Percentiles rank a stretch among this genome's conserved stretches.
These are phyloP conservation scores for Lamellibrachia columna DNA, from an alignment of 2,888 invertebrate species.

Conservation along the genomic window DNA sequence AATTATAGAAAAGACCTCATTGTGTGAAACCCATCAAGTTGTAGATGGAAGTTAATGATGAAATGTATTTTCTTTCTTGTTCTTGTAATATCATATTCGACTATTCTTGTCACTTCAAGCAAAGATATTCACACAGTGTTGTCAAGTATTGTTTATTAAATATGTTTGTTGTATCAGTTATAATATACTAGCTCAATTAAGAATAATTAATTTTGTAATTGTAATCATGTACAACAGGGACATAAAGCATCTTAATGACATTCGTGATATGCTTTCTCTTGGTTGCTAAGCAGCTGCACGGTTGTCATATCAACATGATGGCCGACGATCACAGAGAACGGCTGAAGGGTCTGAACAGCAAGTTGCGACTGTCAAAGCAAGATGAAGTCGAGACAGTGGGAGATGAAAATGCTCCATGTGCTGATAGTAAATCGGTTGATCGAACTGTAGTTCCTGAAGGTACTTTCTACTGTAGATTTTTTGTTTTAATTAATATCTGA, in stretches of 20 bases:
- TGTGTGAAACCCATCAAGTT: not conserved
- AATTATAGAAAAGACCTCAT: not conserved
- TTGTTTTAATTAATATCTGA: not conserved
- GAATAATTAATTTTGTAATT: not conserved
- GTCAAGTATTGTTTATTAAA: not conserved
- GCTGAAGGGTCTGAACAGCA: constrained; percentile 41
- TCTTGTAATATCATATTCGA: not conserved
- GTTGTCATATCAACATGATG: constrained; percentile 18
- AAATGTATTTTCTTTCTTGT: not conserved
- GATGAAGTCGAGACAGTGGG: constrained; percentile 62
- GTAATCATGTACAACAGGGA: not conserved
- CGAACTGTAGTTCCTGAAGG: constrained; percentile 49
- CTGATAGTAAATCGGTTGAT: constrained; percentile 57
- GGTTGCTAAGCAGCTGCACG: not conserved
- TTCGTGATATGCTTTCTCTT: not conserved
- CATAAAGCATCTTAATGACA: not conserved
- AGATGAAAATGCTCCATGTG: constrained; percentile 48
- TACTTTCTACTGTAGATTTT: constrained; percentile 8
- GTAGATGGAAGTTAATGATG: not conserved
- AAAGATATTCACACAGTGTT: not conserved
- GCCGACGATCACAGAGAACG: constrained; percentile 31
- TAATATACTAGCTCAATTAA: not conserved
- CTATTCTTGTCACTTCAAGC: not conserved
- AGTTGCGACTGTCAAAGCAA: constrained; percentile 57
- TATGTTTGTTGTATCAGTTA: too few relatives aligned